Evolutionary conservation across 2,113 vertebrate species (phyloP).

Genomic region (Connochaetes taurinus): DNA sequence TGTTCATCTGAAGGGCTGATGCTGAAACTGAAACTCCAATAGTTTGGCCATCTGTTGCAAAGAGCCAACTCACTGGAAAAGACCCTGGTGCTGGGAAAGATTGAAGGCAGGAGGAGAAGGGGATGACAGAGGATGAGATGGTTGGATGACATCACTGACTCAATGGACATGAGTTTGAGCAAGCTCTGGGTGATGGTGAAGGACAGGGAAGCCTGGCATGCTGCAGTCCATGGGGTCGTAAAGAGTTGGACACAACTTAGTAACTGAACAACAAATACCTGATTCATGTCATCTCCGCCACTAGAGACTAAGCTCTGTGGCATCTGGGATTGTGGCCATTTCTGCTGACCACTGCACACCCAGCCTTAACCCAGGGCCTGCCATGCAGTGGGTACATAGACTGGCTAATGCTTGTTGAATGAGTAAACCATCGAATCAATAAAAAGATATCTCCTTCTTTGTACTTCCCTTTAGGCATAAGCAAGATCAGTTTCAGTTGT

Average conservation of each 20-base stretch:
- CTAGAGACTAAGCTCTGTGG: not conserved
- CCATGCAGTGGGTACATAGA: rapidly evolving
- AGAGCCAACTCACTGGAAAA: not conserved
- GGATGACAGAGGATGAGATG: not conserved
- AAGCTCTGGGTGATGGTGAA: not conserved
- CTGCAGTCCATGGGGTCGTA: not conserved
- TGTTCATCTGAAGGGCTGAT: not conserved
- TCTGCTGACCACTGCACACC: rapidly evolving
- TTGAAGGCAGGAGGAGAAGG: not conserved
- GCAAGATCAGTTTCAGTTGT: not conserved
- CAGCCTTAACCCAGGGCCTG: not conserved
- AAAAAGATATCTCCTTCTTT: not conserved
- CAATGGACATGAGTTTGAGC: not conserved
- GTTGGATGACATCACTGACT: not conserved
- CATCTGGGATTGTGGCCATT: not conserved
- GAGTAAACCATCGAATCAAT: not conserved
- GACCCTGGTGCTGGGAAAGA: not conserved
- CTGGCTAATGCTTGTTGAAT: not conserved
- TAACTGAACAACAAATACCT: not conserved
- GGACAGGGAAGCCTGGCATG: not conserved
- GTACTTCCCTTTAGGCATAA: not conserved
- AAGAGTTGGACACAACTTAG: not conserved
- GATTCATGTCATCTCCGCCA: not conserved
- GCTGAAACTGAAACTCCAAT: not conserved
- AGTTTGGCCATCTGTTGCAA: not conserved